Conservation (phyloP, 2,797 vertebrate genomes). For the Halcyon leucocephala region DNA sequence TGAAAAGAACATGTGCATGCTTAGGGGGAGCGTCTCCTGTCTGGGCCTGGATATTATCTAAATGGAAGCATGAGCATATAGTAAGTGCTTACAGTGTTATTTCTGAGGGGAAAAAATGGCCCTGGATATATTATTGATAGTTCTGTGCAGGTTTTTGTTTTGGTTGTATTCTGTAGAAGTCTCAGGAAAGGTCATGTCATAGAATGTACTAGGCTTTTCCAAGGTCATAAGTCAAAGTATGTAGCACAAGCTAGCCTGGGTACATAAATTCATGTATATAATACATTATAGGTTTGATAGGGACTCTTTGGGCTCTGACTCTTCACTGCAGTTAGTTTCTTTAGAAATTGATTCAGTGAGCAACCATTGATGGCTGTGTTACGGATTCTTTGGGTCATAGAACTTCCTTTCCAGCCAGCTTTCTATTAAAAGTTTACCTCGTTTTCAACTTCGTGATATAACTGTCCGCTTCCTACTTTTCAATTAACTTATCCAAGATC, state of each 20-base stretch:
- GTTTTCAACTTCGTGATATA: not conserved
- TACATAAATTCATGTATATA: not conserved
- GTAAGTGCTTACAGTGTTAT: not conserved
- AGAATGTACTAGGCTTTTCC: not conserved
- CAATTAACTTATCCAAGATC: not conserved
- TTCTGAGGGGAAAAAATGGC: rapidly evolving
- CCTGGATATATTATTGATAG: not conserved
- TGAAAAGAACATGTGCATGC: not conserved
- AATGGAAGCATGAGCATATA: rapidly evolving
- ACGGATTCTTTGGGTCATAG: not conserved
- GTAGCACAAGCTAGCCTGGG: not conserved
- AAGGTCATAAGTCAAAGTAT: not conserved
- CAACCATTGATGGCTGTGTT: not conserved
- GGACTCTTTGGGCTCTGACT: not conserved
- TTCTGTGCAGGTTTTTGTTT: not conserved
- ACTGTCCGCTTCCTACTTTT: not conserved
- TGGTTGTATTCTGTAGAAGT: not conserved
- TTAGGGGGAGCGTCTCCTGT: not conserved
- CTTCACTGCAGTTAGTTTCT: not conserved
- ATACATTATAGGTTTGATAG: not conserved
- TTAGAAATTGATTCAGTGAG: not conserved
- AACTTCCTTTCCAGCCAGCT: not conserved
- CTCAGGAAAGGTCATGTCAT: not conserved
- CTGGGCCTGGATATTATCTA: not conserved
- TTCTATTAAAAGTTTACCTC: not conserved